Conservation (phyloP, 2,888 invertebrate species). For the Psococerastis gibbosa region DNA sequence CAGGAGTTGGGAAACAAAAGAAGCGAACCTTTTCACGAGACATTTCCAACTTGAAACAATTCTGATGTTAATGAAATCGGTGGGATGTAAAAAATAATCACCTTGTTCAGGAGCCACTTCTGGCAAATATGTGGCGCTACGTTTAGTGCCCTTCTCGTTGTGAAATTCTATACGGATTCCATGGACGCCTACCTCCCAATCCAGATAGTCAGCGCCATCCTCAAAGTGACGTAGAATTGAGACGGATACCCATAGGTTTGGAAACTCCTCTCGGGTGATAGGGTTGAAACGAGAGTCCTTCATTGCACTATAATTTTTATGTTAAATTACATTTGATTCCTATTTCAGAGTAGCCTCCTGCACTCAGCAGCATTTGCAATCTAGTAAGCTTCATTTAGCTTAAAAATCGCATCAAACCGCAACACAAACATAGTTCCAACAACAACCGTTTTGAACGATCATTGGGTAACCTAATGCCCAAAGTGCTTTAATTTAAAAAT, state of each 20-base stretch:
- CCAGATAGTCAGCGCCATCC: conserved; percentile 82
- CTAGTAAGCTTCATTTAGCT: too few relatives aligned
- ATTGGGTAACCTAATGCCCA: too few relatives aligned
- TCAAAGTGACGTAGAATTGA: conserved; percentile 94
- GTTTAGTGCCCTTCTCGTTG: conserved; percentile 80
- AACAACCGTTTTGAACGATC: too few relatives aligned
- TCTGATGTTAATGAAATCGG: background rate
- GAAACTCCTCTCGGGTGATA: conserved; percentile 82
- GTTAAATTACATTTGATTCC: too few relatives aligned
- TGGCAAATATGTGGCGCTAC: conserved; percentile 95
- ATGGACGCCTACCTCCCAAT: conserved; percentile 94
- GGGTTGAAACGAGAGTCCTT: conserved; percentile 95
- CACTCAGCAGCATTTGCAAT: too few relatives aligned
- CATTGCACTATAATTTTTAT: conserved; percentile 91
- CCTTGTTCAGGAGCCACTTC: conserved; percentile 98
- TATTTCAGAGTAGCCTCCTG: too few relatives aligned
- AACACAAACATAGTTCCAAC: too few relatives aligned
- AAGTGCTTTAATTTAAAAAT: too few relatives aligned
- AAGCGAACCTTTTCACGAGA: too few relatives aligned
- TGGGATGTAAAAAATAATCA: conserved; percentile 22
- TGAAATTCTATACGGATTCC: conserved; percentile 96
- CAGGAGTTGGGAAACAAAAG: too few relatives aligned
- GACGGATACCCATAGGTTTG: conserved; percentile 82
- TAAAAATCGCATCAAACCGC: too few relatives aligned
- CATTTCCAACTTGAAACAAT: too few relatives aligned